phyloP scores from a whole-genome alignment of 2,888 invertebrate genomes.

The Cheilosia pagana region DNA sequence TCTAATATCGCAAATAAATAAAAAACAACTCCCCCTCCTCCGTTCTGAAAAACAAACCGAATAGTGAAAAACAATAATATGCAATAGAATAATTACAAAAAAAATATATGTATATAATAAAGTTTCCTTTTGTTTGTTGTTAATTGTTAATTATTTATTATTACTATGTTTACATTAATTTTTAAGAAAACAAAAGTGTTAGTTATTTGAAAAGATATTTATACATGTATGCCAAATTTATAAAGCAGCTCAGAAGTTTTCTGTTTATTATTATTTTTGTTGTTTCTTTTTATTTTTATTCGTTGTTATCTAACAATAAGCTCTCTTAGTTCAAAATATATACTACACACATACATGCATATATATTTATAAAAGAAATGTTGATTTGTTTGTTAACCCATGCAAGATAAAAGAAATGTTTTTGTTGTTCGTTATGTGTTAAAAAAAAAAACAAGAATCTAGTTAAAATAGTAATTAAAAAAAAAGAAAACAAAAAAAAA shows the following conservation, averaged over 20 bases:
- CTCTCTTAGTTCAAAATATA: conserved; percentile 72
- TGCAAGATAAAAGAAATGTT: conserved; percentile 53
- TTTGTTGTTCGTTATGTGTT: conserved; percentile 73
- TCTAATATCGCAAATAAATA: conserved; percentile 17
- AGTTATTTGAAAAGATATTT: conserved; percentile 59
- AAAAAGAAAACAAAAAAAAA: conserved; percentile 67
- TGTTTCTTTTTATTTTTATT: conserved; percentile 36
- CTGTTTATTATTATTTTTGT: conserved; percentile 34
- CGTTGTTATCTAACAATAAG: conserved; percentile 59
- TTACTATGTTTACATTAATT: conserved; percentile 63
- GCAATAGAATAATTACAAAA: conserved; percentile 47
- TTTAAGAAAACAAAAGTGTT: conserved; percentile 51
- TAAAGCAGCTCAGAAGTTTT: conserved; percentile 44
- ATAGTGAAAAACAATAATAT: conserved; percentile 66
- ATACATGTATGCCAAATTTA: conserved; percentile 66
- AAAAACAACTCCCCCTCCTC: conserved; percentile 31
- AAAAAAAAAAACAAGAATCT: conserved; percentile 78
- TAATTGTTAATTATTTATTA: conserved; percentile 73
- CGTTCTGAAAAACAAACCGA: conserved; percentile 47
- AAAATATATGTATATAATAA: conserved; percentile 19
- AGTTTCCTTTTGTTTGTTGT: conserved; percentile 71
- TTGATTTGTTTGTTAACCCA: conserved; percentile 74
- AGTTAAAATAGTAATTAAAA: conserved; percentile 67
- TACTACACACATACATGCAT: conserved; percentile 53
- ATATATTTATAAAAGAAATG: conserved; percentile 67